phyloP scores from a whole-genome alignment of 2,797 vertebrate genomes.

The Sebastes diaconus region DNA sequence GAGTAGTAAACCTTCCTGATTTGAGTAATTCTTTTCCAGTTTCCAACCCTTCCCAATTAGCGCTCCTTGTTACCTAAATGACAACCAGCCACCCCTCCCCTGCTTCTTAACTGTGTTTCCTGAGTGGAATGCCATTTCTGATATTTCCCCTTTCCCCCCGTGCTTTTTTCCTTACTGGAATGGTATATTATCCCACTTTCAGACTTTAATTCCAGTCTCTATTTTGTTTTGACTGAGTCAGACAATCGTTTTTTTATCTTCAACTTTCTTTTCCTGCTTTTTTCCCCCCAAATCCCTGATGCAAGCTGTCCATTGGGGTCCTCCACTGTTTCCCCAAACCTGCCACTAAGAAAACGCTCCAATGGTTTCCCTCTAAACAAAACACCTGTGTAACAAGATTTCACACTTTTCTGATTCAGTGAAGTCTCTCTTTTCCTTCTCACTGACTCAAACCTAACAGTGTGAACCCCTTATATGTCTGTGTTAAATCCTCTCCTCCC shows the following conservation, averaged over 20 bases:
- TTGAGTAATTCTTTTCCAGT: slow-evolving; percentile 77
- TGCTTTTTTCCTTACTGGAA: slow-evolving; percentile 77
- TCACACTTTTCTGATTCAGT: slow-evolving; percentile 57
- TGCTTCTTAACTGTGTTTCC: slow-evolving; percentile 82
- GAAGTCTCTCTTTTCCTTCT: slow-evolving; percentile 58
- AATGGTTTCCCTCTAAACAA: slow-evolving; percentile 72
- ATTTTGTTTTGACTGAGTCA: slow-evolving; percentile 67
- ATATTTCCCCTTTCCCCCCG: slow-evolving; percentile 55
- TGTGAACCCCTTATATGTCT: slow-evolving; percentile 20
- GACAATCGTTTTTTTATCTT: slow-evolving; percentile 57
- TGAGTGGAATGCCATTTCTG: slow-evolving; percentile 81
- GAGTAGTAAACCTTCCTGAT: slow-evolving; percentile 79
- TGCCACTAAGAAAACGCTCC: slow-evolving; percentile 71
- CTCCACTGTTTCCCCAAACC: slow-evolving; percentile 72
- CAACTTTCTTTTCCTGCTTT: slow-evolving; percentile 78
- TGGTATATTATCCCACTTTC: slow-evolving; percentile 75
- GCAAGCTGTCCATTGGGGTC: slow-evolving; percentile 80
- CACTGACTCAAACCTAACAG: slow-evolving; percentile 62
- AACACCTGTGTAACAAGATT: slow-evolving; percentile 75
- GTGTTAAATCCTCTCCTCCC: slow-evolving; percentile 52
- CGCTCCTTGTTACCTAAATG: slow-evolving; percentile 70
- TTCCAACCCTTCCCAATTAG: slow-evolving; percentile 75
- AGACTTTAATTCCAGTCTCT: slow-evolving; percentile 69
- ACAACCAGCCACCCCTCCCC: slow-evolving; percentile 70
- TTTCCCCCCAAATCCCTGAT: slow-evolving; percentile 74